These are phyloP conservation scores for Scolopax mira DNA, from an alignment of 2,113 vertebrate species.

Conservation along the genomic window DNA sequence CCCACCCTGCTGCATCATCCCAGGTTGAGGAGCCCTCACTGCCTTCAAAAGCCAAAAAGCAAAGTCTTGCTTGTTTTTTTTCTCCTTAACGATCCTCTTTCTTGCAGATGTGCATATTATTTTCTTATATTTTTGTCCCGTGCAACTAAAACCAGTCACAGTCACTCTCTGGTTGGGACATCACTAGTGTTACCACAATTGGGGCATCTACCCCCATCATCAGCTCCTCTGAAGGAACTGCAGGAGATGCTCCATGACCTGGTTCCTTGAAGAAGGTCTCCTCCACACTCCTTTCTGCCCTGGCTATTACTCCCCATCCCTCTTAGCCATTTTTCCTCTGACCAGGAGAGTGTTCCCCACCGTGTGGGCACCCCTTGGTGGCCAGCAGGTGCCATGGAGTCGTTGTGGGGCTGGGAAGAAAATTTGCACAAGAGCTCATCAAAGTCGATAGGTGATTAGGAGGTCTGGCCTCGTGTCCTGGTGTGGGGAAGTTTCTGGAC, in stretches of 20 bases:
- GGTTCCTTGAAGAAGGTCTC: neutral
- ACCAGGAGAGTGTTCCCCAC: neutral
- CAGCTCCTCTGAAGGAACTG: neutral
- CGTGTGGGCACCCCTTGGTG: rapidly evolving
- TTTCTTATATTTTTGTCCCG: neutral
- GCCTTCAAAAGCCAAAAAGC: neutral
- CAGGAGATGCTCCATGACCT: neutral
- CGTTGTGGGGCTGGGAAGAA: neutral
- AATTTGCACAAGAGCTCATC: neutral
- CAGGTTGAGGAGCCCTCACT: rapidly evolving
- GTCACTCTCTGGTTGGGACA: neutral
- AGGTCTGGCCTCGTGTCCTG: neutral
- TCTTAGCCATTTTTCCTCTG: neutral
- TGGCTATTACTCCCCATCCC: neutral
- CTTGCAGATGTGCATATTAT: neutral
- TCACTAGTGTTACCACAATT: neutral
- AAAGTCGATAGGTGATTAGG: neutral
- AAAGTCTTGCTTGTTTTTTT: neutral
- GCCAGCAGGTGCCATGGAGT: rapidly evolving
- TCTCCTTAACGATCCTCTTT: neutral
- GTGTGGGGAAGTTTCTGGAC: neutral
- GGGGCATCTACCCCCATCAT: neutral
- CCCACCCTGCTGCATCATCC: neutral
- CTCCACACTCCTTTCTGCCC: neutral
- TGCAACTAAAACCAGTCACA: neutral